A percentile compares a stretch with the other conserved stretches of the same genome.
These are phyloP conservation scores for Spodoptera exigua DNA, from an alignment of 2,888 invertebrate species.

Conservation along the genomic window DNA sequence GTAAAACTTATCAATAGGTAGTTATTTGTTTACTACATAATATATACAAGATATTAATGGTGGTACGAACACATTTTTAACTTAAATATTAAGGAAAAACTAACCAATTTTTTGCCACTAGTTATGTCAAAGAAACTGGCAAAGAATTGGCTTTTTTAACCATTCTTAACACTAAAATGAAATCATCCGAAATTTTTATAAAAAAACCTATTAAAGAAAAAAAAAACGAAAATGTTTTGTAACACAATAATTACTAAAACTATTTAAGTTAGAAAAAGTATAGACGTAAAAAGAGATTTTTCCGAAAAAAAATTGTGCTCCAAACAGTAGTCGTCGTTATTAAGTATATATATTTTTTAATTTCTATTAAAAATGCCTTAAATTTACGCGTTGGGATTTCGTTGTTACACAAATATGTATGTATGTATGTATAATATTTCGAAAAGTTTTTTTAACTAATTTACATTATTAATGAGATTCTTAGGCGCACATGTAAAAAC, in stretches of 20 bases:
- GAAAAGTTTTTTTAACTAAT: constrained; percentile 40
- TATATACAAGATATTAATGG: constrained; percentile 70
- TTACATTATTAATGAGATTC: constrained; percentile 51
- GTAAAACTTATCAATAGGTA: constrained; percentile 42
- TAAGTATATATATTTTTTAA: constrained; percentile 15
- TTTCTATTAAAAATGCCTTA: constrained; percentile 47
- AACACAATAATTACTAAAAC: constrained; percentile 46
- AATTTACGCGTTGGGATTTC: constrained; percentile 63
- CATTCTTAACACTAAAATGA: constrained; percentile 49
- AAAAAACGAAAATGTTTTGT: constrained; percentile 40
- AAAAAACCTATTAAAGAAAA: constrained; percentile 33
- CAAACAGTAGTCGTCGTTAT: constrained; percentile 15
- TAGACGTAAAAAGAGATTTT: constrained; percentile 32
- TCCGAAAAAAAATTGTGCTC: constrained; percentile 40
- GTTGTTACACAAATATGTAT: constrained; percentile 55
- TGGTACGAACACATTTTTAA: constrained; percentile 75
- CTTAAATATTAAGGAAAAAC: constrained; percentile 37
- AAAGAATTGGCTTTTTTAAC: constrained; percentile 30
- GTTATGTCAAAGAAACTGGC: background rate
- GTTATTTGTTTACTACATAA: constrained; percentile 54
- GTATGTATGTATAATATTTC: constrained; percentile 11
- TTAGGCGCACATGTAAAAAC: constrained; percentile 31
- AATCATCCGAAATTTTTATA: constrained; percentile 48
- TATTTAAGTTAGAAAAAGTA: constrained; percentile 43
- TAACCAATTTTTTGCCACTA: constrained; percentile 25